A percentile compares a stretch with the other conserved stretches of the same genome.
phyloP scores from a whole-genome alignment of 2,888 invertebrate species.

The Bembecia ichneumoniformis region DNA sequence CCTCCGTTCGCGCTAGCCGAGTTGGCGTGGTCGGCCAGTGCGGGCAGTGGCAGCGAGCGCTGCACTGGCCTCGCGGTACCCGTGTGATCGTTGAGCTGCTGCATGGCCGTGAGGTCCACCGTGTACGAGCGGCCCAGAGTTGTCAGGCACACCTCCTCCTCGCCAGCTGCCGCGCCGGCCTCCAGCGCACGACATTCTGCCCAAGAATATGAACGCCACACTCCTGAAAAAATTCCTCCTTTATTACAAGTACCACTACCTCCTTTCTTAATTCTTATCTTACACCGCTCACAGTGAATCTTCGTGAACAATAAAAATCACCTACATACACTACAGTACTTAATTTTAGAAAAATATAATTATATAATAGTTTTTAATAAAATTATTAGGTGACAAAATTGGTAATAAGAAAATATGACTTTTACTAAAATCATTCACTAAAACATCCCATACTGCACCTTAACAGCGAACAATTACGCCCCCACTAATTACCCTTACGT shows the following conservation, averaged over 20 bases:
- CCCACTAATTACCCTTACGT: too few relatives aligned
- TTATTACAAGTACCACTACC: neutral
- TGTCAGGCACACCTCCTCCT: slow-evolving; percentile 94
- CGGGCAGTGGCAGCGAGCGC: slow-evolving; percentile 74
- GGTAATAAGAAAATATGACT: too few relatives aligned
- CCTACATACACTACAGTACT: too few relatives aligned
- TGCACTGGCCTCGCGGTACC: slow-evolving; percentile 95
- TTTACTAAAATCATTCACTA: too few relatives aligned
- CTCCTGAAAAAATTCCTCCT: slow-evolving; percentile 48
- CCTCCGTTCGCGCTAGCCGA: slow-evolving; percentile 20
- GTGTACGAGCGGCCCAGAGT: slow-evolving; percentile 95
- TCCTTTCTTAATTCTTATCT: neutral
- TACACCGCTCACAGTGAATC: too few relatives aligned
- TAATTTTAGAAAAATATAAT: too few relatives aligned
- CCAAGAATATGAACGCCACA: slow-evolving; percentile 93
- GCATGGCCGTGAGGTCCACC: slow-evolving; percentile 97
- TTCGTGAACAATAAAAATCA: too few relatives aligned
- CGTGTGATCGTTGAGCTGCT: slow-evolving; percentile 98
- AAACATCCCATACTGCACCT: too few relatives aligned
- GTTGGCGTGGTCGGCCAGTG: slow-evolving; percentile 18
- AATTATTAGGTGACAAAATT: too few relatives aligned
- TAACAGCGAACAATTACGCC: too few relatives aligned
- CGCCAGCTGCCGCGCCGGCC: slow-evolving; percentile 93
- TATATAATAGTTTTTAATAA: too few relatives aligned
- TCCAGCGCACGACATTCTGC: slow-evolving; percentile 96